A percentile compares a stretch with the other conserved stretches of the same genome.
phyloP scores from a whole-genome alignment of 2,797 vertebrate species.

The Poeciliopsis gracilis region DNA sequence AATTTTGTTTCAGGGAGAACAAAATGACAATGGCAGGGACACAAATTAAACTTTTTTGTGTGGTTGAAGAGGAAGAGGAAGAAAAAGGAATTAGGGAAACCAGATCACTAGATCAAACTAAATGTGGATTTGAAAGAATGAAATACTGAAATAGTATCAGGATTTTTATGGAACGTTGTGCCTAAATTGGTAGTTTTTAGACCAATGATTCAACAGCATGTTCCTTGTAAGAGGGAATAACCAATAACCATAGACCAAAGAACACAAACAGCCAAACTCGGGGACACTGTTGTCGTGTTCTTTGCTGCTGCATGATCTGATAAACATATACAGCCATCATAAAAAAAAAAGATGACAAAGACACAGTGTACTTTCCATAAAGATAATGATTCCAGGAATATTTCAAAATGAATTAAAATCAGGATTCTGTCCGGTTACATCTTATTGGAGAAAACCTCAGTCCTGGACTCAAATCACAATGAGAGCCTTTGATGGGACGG shows the following conservation, averaged over 20 bases:
- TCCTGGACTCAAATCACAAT: not conserved
- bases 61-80: not conserved
- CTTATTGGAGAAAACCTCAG: not conserved
- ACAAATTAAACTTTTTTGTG: not conserved
- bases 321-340: not conserved
- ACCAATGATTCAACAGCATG: constrained; percentile 1
- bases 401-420: constrained; percentile 6
- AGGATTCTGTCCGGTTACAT: not conserved
- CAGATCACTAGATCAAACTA: not conserved
- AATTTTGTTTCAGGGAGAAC: not conserved
- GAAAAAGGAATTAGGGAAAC: not conserved
- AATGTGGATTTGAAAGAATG: not conserved
- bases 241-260: constrained; percentile 4
- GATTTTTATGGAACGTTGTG: not conserved
- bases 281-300: not conserved
- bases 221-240: constrained; percentile 1
- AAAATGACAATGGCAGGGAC: not conserved
- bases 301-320: not conserved
- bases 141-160: not conserved
- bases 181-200: constrained; percentile 5
- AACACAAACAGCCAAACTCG: not conserved
- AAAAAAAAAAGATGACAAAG: not conserved
- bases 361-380: not conserved
- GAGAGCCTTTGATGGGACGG: not conserved
- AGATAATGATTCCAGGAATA: not conserved